Evolutionary conservation across 2,113 vertebrate species (phyloP).

Genomic region (Sigmodon hispidus): DNA sequence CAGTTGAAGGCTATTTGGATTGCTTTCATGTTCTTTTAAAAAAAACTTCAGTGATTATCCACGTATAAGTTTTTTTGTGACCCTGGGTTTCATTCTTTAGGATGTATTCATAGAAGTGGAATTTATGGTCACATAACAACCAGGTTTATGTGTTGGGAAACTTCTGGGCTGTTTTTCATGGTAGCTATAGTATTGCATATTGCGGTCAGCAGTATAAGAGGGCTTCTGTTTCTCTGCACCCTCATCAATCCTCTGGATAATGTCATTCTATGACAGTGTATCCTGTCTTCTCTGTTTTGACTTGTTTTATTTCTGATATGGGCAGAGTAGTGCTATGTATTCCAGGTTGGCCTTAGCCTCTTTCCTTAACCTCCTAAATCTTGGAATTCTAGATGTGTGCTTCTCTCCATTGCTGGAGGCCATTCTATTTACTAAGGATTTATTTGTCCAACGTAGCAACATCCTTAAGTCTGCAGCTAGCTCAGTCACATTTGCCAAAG

Average conservation of each 20-base stretch:
- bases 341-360: background rate
- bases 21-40: background rate
- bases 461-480: background rate
- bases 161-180: background rate
- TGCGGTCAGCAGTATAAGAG: rapidly evolving
- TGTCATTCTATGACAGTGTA: background rate
- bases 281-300: background rate
- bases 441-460: background rate
- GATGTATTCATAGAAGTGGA: background rate
- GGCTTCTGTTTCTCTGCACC: background rate
- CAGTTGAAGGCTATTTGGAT: background rate
- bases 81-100: background rate
- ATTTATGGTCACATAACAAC: background rate
- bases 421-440: background rate
- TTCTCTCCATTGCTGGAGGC: background rate
- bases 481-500: background rate
- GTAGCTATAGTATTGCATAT: background rate
- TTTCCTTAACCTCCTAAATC: background rate
- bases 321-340: background rate
- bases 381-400: background rate
- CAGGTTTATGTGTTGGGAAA: background rate
- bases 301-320: background rate
- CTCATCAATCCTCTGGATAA: background rate
- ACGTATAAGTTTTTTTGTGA: background rate
- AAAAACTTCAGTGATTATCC: background rate